Percentiles rank a stretch among this genome's conserved stretches.
Conservation (phyloP, 2,888 invertebrate species). For the Chaetogeoica ovagalla region DNA sequence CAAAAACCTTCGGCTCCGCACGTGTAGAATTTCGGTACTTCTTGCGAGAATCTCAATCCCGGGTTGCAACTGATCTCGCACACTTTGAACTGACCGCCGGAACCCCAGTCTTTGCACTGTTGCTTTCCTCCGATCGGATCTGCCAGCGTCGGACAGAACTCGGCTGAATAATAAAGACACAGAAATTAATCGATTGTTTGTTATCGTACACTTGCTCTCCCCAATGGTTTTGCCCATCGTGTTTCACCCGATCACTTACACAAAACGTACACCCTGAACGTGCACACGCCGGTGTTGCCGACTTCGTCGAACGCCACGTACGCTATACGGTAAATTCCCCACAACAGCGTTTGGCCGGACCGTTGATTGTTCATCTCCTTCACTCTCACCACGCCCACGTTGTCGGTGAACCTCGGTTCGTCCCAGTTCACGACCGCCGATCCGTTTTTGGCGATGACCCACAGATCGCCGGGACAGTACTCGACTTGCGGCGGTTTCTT, state of each 20-base stretch:
- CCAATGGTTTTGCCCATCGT: not conserved
- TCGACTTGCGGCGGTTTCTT: slow-evolving; percentile 85
- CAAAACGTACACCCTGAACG: slow-evolving; percentile 86
- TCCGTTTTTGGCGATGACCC: slow-evolving; percentile 91
- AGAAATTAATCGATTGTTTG: not conserved
- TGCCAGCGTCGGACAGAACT: slow-evolving; percentile 85
- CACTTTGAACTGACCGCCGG: slow-evolving; percentile 92
- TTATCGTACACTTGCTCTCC: no score
- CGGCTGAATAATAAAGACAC: slow-evolving; percentile 65
- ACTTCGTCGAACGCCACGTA: slow-evolving; percentile 92
- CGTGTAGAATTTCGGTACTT: slow-evolving; percentile 94
- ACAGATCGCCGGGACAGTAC: slow-evolving; percentile 90
- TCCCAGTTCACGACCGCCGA: slow-evolving; percentile 90
- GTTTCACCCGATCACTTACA: slow-evolving; percentile 65
- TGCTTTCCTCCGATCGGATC: slow-evolving; percentile 92
- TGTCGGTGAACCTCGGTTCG: slow-evolving; percentile 87
- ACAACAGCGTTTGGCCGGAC: slow-evolving; percentile 83
- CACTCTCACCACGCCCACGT: slow-evolving; percentile 77
- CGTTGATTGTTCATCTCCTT: slow-evolving; percentile 84
- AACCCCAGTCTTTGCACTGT: slow-evolving; percentile 93
- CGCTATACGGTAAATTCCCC: slow-evolving; percentile 90
- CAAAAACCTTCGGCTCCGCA: slow-evolving; percentile 98
- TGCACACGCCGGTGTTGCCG: slow-evolving; percentile 88
- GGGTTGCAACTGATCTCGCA: slow-evolving; percentile 87
- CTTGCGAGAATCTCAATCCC: slow-evolving; percentile 87